These are phyloP conservation scores for Pipistrellus kuhlii DNA, from an alignment of 2,797 vertebrate genomes.

Conservation along the genomic window DNA sequence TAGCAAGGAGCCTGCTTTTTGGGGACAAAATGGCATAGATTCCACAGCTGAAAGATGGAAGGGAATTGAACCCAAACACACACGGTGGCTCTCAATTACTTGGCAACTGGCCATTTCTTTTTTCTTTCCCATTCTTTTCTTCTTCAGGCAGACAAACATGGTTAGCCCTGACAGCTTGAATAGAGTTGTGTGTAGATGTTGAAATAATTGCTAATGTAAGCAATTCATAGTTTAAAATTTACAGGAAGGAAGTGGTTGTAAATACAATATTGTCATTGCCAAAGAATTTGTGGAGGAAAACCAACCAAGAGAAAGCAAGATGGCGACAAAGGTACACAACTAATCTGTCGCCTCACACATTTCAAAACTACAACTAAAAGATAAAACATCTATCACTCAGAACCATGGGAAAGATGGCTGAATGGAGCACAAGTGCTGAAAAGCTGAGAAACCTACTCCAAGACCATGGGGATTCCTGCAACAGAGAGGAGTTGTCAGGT, in stretches of 20 bases:
- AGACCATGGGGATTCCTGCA: too few relatives aligned
- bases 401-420: too few relatives aligned
- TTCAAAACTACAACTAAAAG: too few relatives aligned
- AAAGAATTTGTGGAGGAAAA: background rate
- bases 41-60: slow-evolving; percentile 1
- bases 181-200: background rate
- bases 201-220: slow-evolving; percentile 11
- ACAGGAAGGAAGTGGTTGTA: slow-evolving; percentile 28
- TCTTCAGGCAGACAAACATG: background rate
- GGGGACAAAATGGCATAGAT: background rate
- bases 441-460: too few relatives aligned
- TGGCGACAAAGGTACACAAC: too few relatives aligned
- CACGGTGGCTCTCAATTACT: background rate
- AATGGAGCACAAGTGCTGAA: too few relatives aligned
- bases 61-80: background rate
- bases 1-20: background rate
- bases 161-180: background rate
- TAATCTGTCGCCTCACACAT: too few relatives aligned
- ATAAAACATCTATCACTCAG: too few relatives aligned
- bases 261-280: background rate
- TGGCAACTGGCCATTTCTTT: background rate
- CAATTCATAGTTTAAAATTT: slow-evolving; percentile 23
- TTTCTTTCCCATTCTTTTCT: background rate
- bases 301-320: too few relatives aligned
- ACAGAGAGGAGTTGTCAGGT: too few relatives aligned